phyloP scores from a whole-genome alignment of 2,797 vertebrate genomes.

The Lepus oiostolus region DNA sequence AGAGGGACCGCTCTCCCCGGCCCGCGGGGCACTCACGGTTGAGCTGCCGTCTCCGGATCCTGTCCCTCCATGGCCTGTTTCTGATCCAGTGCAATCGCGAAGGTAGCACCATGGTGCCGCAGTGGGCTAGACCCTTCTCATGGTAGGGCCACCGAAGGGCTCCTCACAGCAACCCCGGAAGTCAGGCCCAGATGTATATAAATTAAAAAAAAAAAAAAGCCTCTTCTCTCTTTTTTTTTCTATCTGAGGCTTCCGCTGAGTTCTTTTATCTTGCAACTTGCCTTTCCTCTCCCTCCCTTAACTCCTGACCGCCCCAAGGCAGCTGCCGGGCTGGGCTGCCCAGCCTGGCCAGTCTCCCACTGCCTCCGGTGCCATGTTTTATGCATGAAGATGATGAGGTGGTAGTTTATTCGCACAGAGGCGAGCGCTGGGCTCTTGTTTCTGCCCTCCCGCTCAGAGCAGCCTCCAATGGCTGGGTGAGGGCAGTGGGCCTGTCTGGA shows the following conservation, averaged over 20 bases:
- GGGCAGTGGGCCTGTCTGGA: background rate
- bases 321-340: constrained; percentile 35
- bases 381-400: constrained; percentile 88
- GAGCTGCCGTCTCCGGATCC: constrained; percentile 89
- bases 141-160: background rate
- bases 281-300: constrained; percentile 39
- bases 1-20: rapidly evolving
- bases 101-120: constrained; percentile 92
- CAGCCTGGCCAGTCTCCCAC: constrained; percentile 29
- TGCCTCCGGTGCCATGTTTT: constrained; percentile 88
- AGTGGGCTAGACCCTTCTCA: constrained; percentile 65
- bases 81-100: constrained; percentile 93
- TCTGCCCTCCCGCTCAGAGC: constrained; percentile 63
- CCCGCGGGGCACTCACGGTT: constrained; percentile 92
- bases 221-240: background rate
- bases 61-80: constrained; percentile 91
- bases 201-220: background rate
- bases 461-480: background rate
- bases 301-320: background rate
- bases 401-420: constrained; percentile 87
- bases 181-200: background rate
- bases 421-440: constrained; percentile 50
- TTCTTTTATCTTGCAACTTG: constrained; percentile 41
- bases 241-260: constrained; percentile 36
- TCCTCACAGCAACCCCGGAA: background rate